Base-by-base conservation (phyloP, 2,797 vertebrate genomes). In the Hapalemur alaotrensis region DNA sequence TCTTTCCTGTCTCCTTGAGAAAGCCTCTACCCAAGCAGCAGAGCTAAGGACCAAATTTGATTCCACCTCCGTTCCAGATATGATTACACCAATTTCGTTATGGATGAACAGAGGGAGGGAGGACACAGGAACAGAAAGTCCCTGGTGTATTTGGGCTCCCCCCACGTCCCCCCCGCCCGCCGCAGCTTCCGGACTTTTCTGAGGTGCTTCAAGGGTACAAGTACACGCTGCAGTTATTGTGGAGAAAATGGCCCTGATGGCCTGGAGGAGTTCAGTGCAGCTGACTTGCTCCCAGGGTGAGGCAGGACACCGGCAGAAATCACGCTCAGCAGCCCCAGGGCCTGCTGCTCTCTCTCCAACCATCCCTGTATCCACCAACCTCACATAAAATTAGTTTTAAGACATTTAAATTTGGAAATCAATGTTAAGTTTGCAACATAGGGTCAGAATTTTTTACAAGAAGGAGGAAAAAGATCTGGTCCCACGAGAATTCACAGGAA, bases 361-460 rank as follows among this genome's bases (percentile, higher is more conserved):
- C 6, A 7, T 17, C 46, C 32, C 35, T 41, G 15, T 0, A 5
- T 43, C 67, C 22, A 3, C 7, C 0, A 4, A n/a, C 23, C 13
- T 54, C 43, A 38, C 6, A 30, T 46, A 18, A 65, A 75, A 54
- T 28, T 23, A 15, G n/a, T 63, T 92, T 70, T 14, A 14, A 57
- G 52, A 67, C 41, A 75, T 78, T 81, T 91, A 93, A 48, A 80
- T 84, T 22, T 80, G 76, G 50, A 95, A 91, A 79, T 48, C 4
- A 35, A 81, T 84, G 57, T 65, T 12, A 48, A 87, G 59, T 48
- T 48, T 90, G 32, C 4, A 4, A 43, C 20, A 1, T 30, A 52
- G 30, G 46, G 41, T 28, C 22, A 67, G 65, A 83, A 50, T 70
- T 20, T 2, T 87, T 89, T 14, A 75, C 2, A 18, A 70, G 6